Conservation (phyloP, 2,797 vertebrate species). For the Microctenopoma lineatum region DNA sequence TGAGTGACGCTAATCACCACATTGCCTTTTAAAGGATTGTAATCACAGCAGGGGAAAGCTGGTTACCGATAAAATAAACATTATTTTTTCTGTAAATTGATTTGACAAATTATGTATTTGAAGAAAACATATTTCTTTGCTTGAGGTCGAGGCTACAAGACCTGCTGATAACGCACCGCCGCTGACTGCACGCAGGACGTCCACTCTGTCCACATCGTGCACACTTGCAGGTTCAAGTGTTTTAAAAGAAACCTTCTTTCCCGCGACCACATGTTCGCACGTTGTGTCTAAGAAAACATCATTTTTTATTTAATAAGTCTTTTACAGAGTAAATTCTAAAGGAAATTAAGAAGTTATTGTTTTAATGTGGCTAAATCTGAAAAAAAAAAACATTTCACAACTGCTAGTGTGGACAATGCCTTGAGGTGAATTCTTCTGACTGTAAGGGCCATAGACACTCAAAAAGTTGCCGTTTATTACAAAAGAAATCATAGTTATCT, state of each 20-base stretch:
- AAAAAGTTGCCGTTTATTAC: constrained; percentile 59
- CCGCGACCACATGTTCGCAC: background rate
- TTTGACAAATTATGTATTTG: constrained; percentile 58
- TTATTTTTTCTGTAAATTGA: constrained; percentile 65
- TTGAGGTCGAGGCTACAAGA: constrained; percentile 54
- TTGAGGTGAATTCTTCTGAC: constrained; percentile 53
- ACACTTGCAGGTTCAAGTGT: constrained; percentile 81
- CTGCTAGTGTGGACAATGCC: constrained; percentile 48
- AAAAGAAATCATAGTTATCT: constrained; percentile 44
- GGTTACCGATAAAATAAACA: constrained; percentile 58
- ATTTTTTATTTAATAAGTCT: constrained; percentile 33
- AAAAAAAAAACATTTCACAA: constrained; percentile 33
- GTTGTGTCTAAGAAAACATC: constrained; percentile 28
- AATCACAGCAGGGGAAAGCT: constrained; percentile 75
- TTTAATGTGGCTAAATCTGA: constrained; percentile 25
- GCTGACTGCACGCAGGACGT: constrained; percentile 59
- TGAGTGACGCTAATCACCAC: constrained; percentile 92
- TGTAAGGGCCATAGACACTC: constrained; percentile 48
- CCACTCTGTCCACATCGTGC: constrained; percentile 52
- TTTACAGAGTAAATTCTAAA: constrained; percentile 20
- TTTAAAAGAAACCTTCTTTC: constrained; percentile 15
- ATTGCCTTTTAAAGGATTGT: constrained; percentile 95
- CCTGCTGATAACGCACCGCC: constrained; percentile 45
- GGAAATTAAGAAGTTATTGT: constrained; percentile 2
- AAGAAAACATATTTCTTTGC: constrained; percentile 53